Conservation (phyloP, 2,797 vertebrate species). For the Xenopus petersii region DNA sequence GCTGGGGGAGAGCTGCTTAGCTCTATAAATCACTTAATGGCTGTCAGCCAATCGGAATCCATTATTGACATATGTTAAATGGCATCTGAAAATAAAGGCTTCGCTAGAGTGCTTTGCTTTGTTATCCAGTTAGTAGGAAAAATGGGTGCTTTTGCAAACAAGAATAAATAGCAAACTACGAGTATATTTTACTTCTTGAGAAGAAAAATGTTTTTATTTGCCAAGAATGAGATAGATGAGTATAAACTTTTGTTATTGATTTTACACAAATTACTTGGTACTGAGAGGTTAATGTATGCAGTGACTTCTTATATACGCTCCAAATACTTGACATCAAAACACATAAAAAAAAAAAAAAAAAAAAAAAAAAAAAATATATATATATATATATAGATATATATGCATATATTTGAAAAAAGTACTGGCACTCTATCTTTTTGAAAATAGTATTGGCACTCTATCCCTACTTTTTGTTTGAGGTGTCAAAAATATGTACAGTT, state of each 20-base stretch:
- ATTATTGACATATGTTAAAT: conserved; percentile 42
- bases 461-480: no score
- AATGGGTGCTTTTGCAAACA: no score
- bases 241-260: not conserved
- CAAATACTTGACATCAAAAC: conserved; percentile 6
- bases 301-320: conserved; percentile 5
- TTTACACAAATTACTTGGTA: not conserved
- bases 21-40: conserved; percentile 42
- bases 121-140: no score
- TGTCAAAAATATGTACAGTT: no score
- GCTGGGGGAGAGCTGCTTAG: conserved; percentile 13
- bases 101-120: not conserved
- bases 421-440: no score
- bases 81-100: conserved; percentile 16
- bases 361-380: no score
- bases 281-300: not conserved
- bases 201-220: no score
- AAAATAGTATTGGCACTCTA: no score
- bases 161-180: no score
- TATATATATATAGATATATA: no score
- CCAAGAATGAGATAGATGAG: conserved; percentile 8
- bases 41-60: conserved; percentile 29
- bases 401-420: no score
- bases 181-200: conserved; percentile 12
- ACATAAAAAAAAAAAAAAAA: no score